Evolutionary conservation across 2,797 vertebrate species (phyloP).

Genomic region (Chelmon rostratus): DNA sequence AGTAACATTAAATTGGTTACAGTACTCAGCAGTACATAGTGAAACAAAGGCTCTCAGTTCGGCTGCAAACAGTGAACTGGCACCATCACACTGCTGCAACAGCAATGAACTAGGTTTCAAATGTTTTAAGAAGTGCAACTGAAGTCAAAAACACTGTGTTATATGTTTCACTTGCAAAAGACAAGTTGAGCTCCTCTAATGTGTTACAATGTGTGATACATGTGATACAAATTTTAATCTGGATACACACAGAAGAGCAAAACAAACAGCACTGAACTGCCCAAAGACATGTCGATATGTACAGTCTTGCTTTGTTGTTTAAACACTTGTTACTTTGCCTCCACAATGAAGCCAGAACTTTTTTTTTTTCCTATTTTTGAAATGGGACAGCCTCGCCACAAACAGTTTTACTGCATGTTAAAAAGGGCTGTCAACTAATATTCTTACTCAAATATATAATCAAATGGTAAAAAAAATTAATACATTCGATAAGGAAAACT

Average conservation of each 20-base stretch:
- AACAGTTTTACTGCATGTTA: too few relatives aligned
- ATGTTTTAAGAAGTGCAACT: background rate
- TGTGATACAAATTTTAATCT: too few relatives aligned
- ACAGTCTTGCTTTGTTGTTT: background rate
- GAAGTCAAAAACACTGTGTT: background rate
- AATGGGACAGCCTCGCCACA: too few relatives aligned
- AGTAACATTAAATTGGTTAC: background rate
- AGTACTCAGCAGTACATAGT: background rate
- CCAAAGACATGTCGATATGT: too few relatives aligned
- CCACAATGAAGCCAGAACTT: background rate
- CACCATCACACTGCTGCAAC: background rate
- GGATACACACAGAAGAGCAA: background rate
- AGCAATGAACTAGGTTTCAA: background rate
- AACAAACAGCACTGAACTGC: background rate
- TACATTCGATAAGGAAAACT: too few relatives aligned
- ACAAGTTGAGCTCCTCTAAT: background rate
- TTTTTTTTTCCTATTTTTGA: too few relatives aligned
- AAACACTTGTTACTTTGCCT: conserved; percentile 11
- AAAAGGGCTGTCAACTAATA: too few relatives aligned
- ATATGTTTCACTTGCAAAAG: background rate
- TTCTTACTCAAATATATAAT: too few relatives aligned
- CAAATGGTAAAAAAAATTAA: too few relatives aligned
- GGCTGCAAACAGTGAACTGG: background rate
- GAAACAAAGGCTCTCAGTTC: background rate
- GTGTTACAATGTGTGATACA: background rate